A percentile compares a stretch with the other conserved stretches of the same genome.
These are phyloP conservation scores for Mus caroli DNA, from an alignment of 2,797 vertebrate genomes.

Conservation along the genomic window DNA sequence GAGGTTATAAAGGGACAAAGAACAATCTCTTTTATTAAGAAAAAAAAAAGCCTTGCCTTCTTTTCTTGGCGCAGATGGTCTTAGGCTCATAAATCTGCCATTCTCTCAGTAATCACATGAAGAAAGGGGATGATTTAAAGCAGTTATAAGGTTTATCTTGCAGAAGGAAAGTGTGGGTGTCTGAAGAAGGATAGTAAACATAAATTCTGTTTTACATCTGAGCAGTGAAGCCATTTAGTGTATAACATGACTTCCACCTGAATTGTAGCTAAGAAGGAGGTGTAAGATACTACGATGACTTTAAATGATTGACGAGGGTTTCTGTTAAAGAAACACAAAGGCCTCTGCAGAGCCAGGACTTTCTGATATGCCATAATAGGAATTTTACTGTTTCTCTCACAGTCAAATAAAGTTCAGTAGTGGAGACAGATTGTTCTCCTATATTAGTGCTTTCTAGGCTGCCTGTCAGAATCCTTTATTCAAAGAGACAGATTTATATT, in stretches of 20 bases:
- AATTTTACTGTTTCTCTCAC: conserved; percentile 85
- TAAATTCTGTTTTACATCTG: conserved; percentile 89
- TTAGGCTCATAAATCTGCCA: conserved; percentile 80
- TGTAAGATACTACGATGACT: conserved; percentile 86
- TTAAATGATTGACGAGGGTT: conserved; percentile 88
- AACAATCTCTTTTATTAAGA: conserved; percentile 74
- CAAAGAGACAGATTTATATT: conserved; percentile 74
- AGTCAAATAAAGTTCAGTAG: conserved; percentile 87
- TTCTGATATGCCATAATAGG: conserved; percentile 79
- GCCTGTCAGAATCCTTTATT: conserved; percentile 75
- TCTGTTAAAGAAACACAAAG: conserved; percentile 84
- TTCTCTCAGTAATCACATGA: conserved; percentile 76
- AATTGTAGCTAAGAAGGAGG: conserved; percentile 84
- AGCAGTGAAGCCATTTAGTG: conserved; percentile 87
- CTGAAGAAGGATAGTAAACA: conserved; percentile 86
- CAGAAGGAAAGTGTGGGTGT: conserved; percentile 78
- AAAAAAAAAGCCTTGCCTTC: conserved; percentile 29
- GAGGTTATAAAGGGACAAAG: conserved; percentile 65
- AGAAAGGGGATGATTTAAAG: conserved; percentile 81
- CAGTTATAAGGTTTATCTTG: conserved; percentile 80
- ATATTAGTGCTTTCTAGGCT: conserved; percentile 73
- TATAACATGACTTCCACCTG: conserved; percentile 84
- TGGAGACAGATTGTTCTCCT: conserved; percentile 80
- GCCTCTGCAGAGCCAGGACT: conserved; percentile 75
- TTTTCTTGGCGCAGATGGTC: conserved; percentile 80